phyloP scores from a whole-genome alignment of 2,113 vertebrate genomes.

The Barbus barbus region DNA sequence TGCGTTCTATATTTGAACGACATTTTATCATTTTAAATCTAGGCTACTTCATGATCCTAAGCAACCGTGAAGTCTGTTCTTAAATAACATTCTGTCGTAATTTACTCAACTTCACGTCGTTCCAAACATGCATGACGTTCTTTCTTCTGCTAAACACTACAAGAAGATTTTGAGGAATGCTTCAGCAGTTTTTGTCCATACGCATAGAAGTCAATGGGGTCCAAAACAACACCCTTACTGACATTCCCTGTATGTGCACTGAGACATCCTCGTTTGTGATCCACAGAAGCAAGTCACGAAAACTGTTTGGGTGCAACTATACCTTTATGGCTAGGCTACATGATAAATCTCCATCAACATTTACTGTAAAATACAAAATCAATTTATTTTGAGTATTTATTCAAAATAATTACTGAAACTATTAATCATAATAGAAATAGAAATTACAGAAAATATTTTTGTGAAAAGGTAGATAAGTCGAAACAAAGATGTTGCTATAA shows the following conservation, averaged over 20 bases:
- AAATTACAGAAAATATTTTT: not conserved
- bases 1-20: not conserved
- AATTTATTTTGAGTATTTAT: not conserved
- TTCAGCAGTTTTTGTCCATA: not conserved
- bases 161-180: not conserved
- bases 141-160: not conserved
- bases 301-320: not conserved
- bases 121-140: not conserved
- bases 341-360: not conserved
- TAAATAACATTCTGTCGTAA: not conserved
- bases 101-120: not conserved
- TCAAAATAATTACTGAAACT: not conserved
- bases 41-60: not conserved
- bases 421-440: not conserved
- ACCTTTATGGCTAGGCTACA: not conserved
- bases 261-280: not conserved
- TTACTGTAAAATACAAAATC: not conserved
- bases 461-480: too few species aligned
- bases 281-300: not conserved
- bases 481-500: too few species aligned
- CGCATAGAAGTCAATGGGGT: not conserved
- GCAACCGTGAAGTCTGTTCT: not conserved
- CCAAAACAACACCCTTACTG: not conserved
- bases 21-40: not conserved
- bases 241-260: not conserved